Evolutionary conservation across 1,140 invertebrate species (phyloP), one percentile per base, ranked within the genome.

Genomic region (Macrocentrus cingulum): DNA sequence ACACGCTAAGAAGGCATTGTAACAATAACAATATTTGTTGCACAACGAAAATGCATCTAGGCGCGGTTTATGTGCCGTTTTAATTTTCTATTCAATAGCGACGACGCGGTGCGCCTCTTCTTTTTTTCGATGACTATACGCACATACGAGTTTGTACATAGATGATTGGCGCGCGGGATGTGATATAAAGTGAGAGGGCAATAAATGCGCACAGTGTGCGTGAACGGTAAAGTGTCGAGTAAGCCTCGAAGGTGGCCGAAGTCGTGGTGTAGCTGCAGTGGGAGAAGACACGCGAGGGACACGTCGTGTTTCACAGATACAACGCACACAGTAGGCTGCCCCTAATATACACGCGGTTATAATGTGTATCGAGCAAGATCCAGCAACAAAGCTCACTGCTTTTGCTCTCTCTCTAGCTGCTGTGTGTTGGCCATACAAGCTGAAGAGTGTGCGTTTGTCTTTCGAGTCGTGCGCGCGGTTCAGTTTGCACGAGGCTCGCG

Each of bases 401-500:
- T 15, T n/a, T n/a, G n/a, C n/a, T n/a, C n/a, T n/a, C n/a, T n/a
- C n/a, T n/a, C 29, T 23, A 32, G 36, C 49, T 44, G 48, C 48
- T 51, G 49, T 51, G 42, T 45, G 45, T 25, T 32, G n/a, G 11
- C 19, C 22, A 22, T 48, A 45, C n/a, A 20, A 2, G 22, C 22
- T 48, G 22, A 8, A n/a, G 7, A 48, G 22, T 48, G 29, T 51
- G 23, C 18, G 25, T 19, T 8, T 8, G 25, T 44, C 15, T 32
- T 39, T 29, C 25, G 25, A 39, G 45, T 44, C 49, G 36, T 16
- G 42, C 25, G 63, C 54, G 59, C 64, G 60, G 65, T 65, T 76
- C 75, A 76, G 75, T 77, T 71, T 70, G 68, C 72, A 74, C 66
- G 73, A 76, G 72, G 75, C 73, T 66, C 70, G 74, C 72, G 72